These are phyloP conservation scores for Cephus sareptanus DNA, from an alignment of 2,888 invertebrate species.

Conservation along the genomic window DNA sequence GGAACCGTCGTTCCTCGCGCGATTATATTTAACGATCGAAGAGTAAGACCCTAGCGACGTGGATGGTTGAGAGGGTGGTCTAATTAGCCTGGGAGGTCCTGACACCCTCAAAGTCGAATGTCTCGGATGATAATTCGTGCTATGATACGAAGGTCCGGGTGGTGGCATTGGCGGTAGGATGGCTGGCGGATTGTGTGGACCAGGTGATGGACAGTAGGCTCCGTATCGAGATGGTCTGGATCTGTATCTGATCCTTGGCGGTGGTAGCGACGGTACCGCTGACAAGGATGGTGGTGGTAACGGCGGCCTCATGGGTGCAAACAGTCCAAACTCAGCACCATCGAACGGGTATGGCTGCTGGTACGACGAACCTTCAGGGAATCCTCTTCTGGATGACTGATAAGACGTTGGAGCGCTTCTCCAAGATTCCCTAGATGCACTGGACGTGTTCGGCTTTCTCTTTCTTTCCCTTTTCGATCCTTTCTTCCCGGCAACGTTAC, in stretches of 20 bases:
- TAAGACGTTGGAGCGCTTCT: neutral
- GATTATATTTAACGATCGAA: slow-evolving; percentile 17
- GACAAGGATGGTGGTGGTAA: slow-evolving; percentile 17
- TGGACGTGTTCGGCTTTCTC: neutral
- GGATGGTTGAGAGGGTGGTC: slow-evolving; percentile 26
- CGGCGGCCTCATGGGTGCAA: slow-evolving; percentile 16
- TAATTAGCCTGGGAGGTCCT: slow-evolving; percentile 28
- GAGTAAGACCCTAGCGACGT: slow-evolving; percentile 18
- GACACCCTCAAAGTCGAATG: slow-evolving; percentile 27
- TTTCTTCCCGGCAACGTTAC: neutral
- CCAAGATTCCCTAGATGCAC: neutral
- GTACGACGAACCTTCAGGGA: neutral
- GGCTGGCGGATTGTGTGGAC: slow-evolving; percentile 28
- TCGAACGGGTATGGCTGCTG: slow-evolving; percentile 38
- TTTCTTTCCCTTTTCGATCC: neutral
- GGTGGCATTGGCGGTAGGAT: slow-evolving; percentile 31
- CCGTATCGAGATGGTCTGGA: slow-evolving; percentile 25
- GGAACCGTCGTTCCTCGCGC: neutral
- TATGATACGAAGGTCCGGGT: slow-evolving; percentile 19
- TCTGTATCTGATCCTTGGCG: slow-evolving; percentile 19
- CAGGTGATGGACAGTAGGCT: slow-evolving; percentile 15
- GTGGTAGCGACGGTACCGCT: slow-evolving; percentile 26
- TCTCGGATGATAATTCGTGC: neutral
- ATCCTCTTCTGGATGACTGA: neutral
- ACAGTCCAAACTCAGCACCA: slow-evolving; percentile 26